Base-by-base conservation (phyloP, 2,888 invertebrate species). In the Orchestes rusci region DNA sequence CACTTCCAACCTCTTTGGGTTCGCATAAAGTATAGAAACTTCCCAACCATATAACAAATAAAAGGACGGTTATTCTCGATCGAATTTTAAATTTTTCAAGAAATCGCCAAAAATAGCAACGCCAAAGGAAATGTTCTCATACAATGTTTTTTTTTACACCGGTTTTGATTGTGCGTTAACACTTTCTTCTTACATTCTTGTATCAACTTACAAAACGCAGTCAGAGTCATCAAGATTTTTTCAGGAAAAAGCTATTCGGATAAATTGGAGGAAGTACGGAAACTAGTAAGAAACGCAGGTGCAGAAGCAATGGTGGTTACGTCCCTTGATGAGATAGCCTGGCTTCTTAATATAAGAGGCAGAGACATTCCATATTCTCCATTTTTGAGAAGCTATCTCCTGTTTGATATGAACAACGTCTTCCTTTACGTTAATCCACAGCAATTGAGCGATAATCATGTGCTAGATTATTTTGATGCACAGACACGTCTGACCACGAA, bases 311-410 rank as follows among this genome's bases (percentile, higher is more conserved):
- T 91, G 72, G 76, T 93, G 18, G 74, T 94, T 10, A 89, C 91
- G 0, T 84, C 90, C 0, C 67, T 93, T 41, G 90, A 92, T 57
- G 92, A 93, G 66, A 80, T 86, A 32, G 88, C 91, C 0, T 93
- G 92, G 84, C 68, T 93, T 20, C 72, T 92, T 23, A 94, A 94
- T 65, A 77, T 94, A 13, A 75, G 93, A n/a, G 92, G 90, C 0
- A 72, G 77, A 43, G 93, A 94, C 69, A 74, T 89, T 51, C 83
- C 84, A 0, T 82, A 80, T 63, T 85, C 84, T 1, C 91, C 93
- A 0, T 79, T 88, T 13, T 71, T 90, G 5, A 80, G 82, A 59
- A 80, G 86, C 29, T 90, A 88, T 62, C 75, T 82, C 2, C 69
- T 88, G 29, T 65, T 90, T 31, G 81, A 80, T 43, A 70, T 73